Percentiles rank a stretch among this genome's conserved stretches.
Evolutionary conservation across 2,888 invertebrate genomes (phyloP).

Genomic region (Cantharis flavilabris): DNA sequence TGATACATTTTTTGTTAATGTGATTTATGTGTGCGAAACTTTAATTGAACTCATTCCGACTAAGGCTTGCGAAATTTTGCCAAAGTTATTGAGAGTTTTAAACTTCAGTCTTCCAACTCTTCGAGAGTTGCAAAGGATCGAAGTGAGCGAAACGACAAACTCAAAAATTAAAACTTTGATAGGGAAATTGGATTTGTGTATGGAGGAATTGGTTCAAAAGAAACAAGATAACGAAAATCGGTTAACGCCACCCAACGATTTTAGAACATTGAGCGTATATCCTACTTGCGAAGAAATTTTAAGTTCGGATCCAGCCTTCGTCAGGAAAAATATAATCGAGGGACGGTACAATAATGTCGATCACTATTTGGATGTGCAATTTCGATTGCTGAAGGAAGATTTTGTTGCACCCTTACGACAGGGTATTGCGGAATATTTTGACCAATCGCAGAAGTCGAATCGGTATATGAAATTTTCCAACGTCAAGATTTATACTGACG

Average conservation of each 20-base stretch:
- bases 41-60: slow-evolving; percentile 48
- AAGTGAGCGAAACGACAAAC: slow-evolving; percentile 48
- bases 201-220: slow-evolving; percentile 33
- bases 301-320: slow-evolving; percentile 49
- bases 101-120: slow-evolving; percentile 35
- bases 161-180: slow-evolving; percentile 49
- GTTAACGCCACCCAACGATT: slow-evolving; percentile 56
- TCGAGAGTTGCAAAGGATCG: slow-evolving; percentile 28
- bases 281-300: slow-evolving; percentile 56
- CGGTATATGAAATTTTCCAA: slow-evolving; percentile 22
- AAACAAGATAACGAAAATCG: slow-evolving; percentile 33
- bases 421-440: slow-evolving; percentile 58
- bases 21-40: slow-evolving; percentile 43
- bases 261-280: slow-evolving; percentile 62
- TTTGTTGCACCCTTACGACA: slow-evolving; percentile 74
- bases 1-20: slow-evolving; percentile 39
- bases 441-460: background rate
- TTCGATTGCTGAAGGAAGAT: slow-evolving; percentile 78
- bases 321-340: slow-evolving; percentile 63
- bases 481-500: slow-evolving; percentile 57
- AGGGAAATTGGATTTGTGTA: slow-evolving; percentile 43
- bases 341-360: slow-evolving; percentile 68
- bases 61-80: slow-evolving; percentile 44
- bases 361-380: slow-evolving; percentile 80
- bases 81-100: slow-evolving; percentile 39